Evolutionary conservation across 2,113 vertebrate species (phyloP).

Genomic region (Calidris pugnax): DNA sequence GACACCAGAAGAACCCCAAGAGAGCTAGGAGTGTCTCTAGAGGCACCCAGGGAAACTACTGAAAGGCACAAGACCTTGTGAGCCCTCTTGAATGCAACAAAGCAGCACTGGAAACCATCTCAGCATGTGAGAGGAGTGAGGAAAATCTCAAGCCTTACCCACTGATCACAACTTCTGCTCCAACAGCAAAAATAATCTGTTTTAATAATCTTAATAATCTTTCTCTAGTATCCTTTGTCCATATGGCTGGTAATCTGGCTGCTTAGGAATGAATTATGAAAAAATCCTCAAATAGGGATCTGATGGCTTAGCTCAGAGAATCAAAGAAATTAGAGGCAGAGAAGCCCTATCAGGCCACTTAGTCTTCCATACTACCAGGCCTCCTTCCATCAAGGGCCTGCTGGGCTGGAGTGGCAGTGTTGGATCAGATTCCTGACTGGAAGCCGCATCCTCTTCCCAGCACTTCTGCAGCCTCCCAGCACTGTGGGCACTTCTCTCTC

Average conservation of each 20-base stretch:
- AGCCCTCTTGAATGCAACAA: neutral
- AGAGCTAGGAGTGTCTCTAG: neutral
- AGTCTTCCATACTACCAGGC: neutral
- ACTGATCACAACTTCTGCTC: slow-evolving; percentile 2
- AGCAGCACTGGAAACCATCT: neutral
- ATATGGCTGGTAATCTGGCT: slow-evolving; percentile 63
- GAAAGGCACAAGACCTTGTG: neutral
- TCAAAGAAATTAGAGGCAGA: slow-evolving; percentile 36
- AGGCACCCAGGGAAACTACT: neutral
- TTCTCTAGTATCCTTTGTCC: slow-evolving; percentile 33
- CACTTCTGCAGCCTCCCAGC: neutral
- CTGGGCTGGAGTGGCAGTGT: neutral
- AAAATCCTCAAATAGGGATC: slow-evolving; percentile 66
- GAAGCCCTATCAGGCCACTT: slow-evolving; percentile 23
- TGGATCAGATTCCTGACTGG: neutral
- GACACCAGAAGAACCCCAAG: neutral
- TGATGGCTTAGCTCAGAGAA: slow-evolving; percentile 48
- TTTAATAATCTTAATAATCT: slow-evolving; percentile 66
- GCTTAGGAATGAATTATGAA: slow-evolving; percentile 56
- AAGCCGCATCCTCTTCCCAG: neutral
- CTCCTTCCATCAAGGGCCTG: neutral
- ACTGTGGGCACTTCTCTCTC: neutral
- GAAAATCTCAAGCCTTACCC: neutral
- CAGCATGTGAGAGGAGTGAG: neutral
- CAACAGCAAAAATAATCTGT: slow-evolving; percentile 1